Evolutionary conservation across 2,113 vertebrate species (phyloP).

Genomic region (Ariopsis seemanni): DNA sequence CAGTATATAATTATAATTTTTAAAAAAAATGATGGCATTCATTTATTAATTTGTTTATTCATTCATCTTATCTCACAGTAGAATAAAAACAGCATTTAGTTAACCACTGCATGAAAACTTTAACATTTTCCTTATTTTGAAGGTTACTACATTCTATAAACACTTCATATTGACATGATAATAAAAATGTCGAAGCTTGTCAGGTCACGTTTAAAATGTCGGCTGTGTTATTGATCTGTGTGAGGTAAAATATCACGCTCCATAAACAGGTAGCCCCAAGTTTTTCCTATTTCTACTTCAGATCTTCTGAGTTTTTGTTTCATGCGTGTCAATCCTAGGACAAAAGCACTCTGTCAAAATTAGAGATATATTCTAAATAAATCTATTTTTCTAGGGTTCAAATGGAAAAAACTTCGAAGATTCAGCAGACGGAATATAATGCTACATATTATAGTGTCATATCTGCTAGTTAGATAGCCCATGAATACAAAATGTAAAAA

Average conservation of each 20-base stretch:
- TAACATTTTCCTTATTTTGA: background rate
- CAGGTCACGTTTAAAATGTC: slow-evolving; percentile 26
- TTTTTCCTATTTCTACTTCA: slow-evolving; percentile 32
- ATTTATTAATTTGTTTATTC: background rate
- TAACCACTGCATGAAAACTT: background rate
- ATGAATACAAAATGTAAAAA: slow-evolving; percentile 7
- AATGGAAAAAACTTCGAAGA: background rate
- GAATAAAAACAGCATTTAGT: background rate
- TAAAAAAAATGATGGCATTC: background rate
- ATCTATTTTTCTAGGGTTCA: slow-evolving; percentile 12
- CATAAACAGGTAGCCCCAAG: slow-evolving; percentile 36
- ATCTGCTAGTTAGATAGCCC: slow-evolving; percentile 2
- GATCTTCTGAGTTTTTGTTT: slow-evolving; percentile 35
- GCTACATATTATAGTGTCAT: background rate
- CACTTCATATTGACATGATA: background rate
- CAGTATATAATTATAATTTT: background rate
- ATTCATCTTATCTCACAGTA: background rate
- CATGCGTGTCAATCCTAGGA: slow-evolving; percentile 23
- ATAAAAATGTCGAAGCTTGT: slow-evolving; percentile 35
- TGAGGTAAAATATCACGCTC: slow-evolving; percentile 35
- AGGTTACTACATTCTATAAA: background rate
- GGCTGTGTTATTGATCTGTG: slow-evolving; percentile 30
- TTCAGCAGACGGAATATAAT: slow-evolving; percentile 22
- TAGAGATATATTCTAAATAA: slow-evolving; percentile 28
- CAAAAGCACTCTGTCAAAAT: slow-evolving; percentile 21